Base-by-base conservation (phyloP, 2,113 vertebrate species). In the Morone chrysops region DNA sequence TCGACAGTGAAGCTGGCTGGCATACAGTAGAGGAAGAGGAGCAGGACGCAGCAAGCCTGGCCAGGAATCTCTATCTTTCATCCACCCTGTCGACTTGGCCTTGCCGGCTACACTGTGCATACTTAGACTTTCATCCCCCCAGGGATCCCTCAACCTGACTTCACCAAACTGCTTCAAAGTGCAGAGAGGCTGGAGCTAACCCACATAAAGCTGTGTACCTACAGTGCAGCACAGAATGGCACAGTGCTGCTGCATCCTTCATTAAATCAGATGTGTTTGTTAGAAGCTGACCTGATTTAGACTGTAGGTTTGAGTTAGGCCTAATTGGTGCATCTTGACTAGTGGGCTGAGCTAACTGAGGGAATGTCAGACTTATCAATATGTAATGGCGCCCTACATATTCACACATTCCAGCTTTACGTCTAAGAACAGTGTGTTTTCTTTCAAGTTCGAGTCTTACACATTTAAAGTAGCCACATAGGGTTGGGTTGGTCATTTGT, bases 91-190 rank as follows among this genome's bases (percentile, higher is more conserved):
- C 31, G 75, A 83, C 67, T 78, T 53, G 83, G 84, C 71, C 83
- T 90, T 45, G 71, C 60, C 1, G 18, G 65, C 81, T 75, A 63
- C 22, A 16, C 78, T 69, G 84, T 74, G 80, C 84, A 85, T 89
- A 79, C 82, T 83, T 82, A 75, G 81, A 78, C 81, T 84, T 70
- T 84, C 70, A 56, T 75, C 71, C 57, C 92, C 56, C 51, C 20
- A 12, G 82, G 89, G 91, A 89, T 82, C 60, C 84, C 82, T 87
- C 87, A 87, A 82, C 89, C 89, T 89, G 84, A 93, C 89, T 92
- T 87, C 85, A 85, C 80, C 88, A 86, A 91, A 89, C 87, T 91
- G 93, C 89, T 89, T 91, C 86, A 91, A 92, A 90, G 87, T 85
- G 53, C 73, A 76, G 87, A 82, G 82, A 85, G 67, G 84, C 82